Base-by-base conservation (phyloP, 2,888 invertebrate species). In the Epistrophella euchroma region DNA sequence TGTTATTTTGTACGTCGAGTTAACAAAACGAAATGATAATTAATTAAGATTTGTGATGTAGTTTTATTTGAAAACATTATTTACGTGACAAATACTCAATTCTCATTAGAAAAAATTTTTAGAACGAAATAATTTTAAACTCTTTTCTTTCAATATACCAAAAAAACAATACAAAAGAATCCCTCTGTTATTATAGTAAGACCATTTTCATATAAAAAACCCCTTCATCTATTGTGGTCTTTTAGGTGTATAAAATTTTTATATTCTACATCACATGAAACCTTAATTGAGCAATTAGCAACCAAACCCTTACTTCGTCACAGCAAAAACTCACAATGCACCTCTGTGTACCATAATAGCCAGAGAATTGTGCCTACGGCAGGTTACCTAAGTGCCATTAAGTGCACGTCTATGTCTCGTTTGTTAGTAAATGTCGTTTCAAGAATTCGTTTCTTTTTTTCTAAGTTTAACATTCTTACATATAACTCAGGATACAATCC, bases 321-420 rank as follows among this genome's bases (percentile, higher is more conserved):
- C 15, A 66, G n/a, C 19, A 52, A 37, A 50, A 47, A 50, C 32
- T 45, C 45, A 19, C 37, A 47, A 47, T 32, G 35, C 50, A 19
- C 50, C 37, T 15, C 19, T 7, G 13, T 13, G 6, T 32, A 15
- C 13, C 13, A 6, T 37, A 9, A 35, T 9, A n/a, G n/a, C 4
- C 17, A 55, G 28, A 47, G 13, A 47, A 47, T 13, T 64, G 17
- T 15, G 76, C 64, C 81, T 73, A 45, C 5, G 37, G 55, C 37
- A 28, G 13, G 43, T n/a, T 40, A 25, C 55, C 52, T 68, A 74
- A 83, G 66, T 70, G 68, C 77, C 55, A 73, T 77, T 55, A 77
- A 77, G 73, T 73, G 62, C 77, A 76, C 66, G 66, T 72, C 76
- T 76, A 28, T 50, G 50, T 66, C 66, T 82, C 58, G 71, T 76